Evolutionary conservation across 2,888 invertebrate genomes (phyloP).

Genomic region (Heliconius erato): DNA sequence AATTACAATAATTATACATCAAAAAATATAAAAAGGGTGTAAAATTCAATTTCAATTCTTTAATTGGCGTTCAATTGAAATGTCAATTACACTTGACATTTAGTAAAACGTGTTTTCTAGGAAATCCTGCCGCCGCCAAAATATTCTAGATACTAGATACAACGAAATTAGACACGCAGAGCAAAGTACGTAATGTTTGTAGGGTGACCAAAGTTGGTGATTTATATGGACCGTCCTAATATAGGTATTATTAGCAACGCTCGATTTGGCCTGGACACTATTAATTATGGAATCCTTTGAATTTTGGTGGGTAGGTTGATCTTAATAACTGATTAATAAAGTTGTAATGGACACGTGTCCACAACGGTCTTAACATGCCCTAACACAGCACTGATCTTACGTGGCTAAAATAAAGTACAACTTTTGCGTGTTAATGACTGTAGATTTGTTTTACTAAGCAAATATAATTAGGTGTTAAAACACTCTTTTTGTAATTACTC

Average conservation of each 20-base stretch:
- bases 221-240: slow-evolving; percentile 58
- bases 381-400: too few relatives aligned
- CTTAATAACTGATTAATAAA: not conserved
- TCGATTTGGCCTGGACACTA: slow-evolving; percentile 73
- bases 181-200: slow-evolving; percentile 13
- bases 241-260: slow-evolving; percentile 65
- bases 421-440: too few relatives aligned
- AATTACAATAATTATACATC: not conserved
- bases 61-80: slow-evolving; percentile 20
- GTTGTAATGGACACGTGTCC: not conserved
- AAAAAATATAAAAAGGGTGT: slow-evolving; percentile 24
- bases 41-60: not conserved
- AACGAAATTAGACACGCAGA: slow-evolving; percentile 18
- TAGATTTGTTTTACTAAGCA: too few relatives aligned
- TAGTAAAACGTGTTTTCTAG: slow-evolving; percentile 22
- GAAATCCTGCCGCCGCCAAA: slow-evolving; percentile 18
- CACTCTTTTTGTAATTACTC: too few relatives aligned
- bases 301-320: not conserved
- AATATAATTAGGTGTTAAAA: too few relatives aligned
- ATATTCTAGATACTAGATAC: slow-evolving; percentile 24
- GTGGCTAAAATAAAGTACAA: too few relatives aligned
- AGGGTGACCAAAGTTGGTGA: slow-evolving; percentile 61
- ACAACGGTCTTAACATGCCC: too few relatives aligned
- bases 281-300: slow-evolving; percentile 64
- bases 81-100: slow-evolving; percentile 31